Evolutionary conservation across 1,140 invertebrate species (phyloP), one percentile per base, ranked within the genome.

Genomic region (Antheraea mylitta): DNA sequence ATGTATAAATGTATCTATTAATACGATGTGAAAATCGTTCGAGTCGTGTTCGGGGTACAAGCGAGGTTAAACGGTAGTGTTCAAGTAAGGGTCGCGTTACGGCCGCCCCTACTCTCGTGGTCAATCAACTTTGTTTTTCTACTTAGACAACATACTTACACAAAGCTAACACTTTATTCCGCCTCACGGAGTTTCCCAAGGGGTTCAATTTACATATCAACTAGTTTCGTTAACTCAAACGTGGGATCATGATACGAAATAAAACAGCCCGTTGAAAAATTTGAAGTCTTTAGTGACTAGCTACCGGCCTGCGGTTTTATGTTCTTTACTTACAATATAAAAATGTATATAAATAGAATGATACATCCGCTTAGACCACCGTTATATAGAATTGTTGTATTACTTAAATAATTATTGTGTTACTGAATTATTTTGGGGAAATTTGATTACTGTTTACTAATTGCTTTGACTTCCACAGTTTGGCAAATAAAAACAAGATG

Each of bases 101-200:
- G 42, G 66, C 69, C 68, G 66, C 45, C 73, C 68, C 70, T 75
- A 61, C 78, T 77, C 67, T 79, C 80, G 79, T 85, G 85, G 85
- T 84, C 83, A 87, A 73, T 84, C 80, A 87, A 84, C 85, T 85
- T 87, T 83, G 80, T 83, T 85, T 87, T 82, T 83, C 77, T 82
- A 80, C 70, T 86, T 82, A 83, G 73, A 80, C 66, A 70, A 73
- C 74, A 53, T 13, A 82, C 77, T 65, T 70, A 74, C 75, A 83
- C 79, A 82, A 78, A 78, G 68, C 68, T 71, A 67, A 78, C 75
- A 75, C 71, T 67, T 59, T 48, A 68, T 72, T 68, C 69, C 74
- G 68, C 70, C 67, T 76, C 70, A 67, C 63, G 72, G 68, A 68
- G 36, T 77, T 77, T 74, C 72, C 70, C 72, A 74, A 72, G 72